phyloP scores from a whole-genome alignment of 1,140 invertebrate species.

The Leptinotarsa lineolata region DNA sequence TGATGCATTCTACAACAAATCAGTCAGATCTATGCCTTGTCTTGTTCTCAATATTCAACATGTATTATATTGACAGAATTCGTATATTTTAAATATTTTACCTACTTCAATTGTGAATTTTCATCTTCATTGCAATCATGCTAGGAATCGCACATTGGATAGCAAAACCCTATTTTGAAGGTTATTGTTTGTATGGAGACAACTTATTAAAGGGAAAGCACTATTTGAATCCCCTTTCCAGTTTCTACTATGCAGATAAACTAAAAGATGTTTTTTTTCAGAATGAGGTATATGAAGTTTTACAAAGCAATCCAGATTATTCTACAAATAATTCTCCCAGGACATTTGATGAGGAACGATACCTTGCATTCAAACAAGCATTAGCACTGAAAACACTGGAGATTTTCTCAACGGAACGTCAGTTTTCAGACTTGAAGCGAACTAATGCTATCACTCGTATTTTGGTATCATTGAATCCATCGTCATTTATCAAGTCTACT shows the following conservation, averaged over 20 bases:
- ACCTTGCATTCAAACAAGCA: conserved; percentile 64
- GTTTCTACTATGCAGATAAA: too few species aligned
- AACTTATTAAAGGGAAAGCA: too few species aligned
- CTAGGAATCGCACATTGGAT: not conserved
- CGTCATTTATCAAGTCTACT: conserved; percentile 39
- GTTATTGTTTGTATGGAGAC: too few species aligned
- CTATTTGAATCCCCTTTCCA: too few species aligned
- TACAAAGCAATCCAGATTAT: conserved; percentile 36
- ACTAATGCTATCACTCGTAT: conserved; percentile 26
- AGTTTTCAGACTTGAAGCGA: conserved; percentile 46
- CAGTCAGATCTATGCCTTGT: too few species aligned
- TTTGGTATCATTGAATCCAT: conserved; percentile 34
- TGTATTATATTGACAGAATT: too few species aligned
- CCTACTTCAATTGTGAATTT: too few species aligned
- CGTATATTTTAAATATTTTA: too few species aligned
- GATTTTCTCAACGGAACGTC: conserved; percentile 65
- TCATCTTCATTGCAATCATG: too few species aligned
- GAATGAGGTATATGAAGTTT: conserved; percentile 40
- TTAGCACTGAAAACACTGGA: conserved; percentile 68
- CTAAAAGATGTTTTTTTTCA: conserved; percentile 20
- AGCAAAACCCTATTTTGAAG: too few species aligned
- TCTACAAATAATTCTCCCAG: not conserved
- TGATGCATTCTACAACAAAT: too few species aligned
- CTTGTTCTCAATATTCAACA: too few species aligned
- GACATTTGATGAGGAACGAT: conserved; percentile 66